phyloP scores from a whole-genome alignment of 1,140 invertebrate species.

The Drosophila neocordata region DNA sequence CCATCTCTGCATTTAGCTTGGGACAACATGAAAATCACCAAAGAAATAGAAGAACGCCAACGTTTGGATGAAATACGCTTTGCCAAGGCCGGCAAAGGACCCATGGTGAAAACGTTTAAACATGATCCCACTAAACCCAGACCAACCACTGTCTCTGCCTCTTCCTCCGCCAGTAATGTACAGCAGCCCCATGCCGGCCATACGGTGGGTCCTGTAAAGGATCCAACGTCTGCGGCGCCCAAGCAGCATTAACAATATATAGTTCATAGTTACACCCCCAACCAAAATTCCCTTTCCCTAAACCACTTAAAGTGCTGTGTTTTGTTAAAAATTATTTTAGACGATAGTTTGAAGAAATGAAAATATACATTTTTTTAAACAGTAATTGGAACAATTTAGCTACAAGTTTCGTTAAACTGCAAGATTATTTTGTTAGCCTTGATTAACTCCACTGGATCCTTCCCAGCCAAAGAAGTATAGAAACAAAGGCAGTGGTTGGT shows the following conservation, averaged over 20 bases:
- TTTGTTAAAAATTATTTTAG: conserved; percentile 64
- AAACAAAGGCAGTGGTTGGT: no score
- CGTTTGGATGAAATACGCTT: conserved; percentile 91
- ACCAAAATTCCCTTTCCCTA: not conserved
- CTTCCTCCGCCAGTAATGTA: not conserved
- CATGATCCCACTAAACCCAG: conserved; percentile 90
- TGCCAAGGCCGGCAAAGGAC: conserved; percentile 91
- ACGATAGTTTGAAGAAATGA: conserved; percentile 53
- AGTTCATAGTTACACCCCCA: conserved; percentile 1
- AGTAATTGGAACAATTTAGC: not conserved
- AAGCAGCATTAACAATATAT: conserved; percentile 15
- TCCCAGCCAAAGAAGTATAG: not conserved
- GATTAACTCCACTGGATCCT: no score
- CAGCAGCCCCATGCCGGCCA: conserved; percentile 30
- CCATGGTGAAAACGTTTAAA: conserved; percentile 93
- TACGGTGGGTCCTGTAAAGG: conserved; percentile 33
- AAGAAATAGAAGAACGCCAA: conserved; percentile 90
- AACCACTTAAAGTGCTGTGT: conserved; percentile 28
- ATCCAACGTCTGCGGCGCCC: conserved; percentile 26
- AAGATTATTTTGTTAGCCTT: no score
- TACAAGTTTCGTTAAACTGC: conserved; percentile 32
- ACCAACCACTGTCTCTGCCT: conserved; percentile 16
- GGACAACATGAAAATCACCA: conserved; percentile 92
- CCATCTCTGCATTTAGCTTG: conserved; percentile 85
- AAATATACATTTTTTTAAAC: conserved; percentile 34